Base-by-base conservation (phyloP, 2,888 invertebrate species). In the Gastrophysa polygoni region DNA sequence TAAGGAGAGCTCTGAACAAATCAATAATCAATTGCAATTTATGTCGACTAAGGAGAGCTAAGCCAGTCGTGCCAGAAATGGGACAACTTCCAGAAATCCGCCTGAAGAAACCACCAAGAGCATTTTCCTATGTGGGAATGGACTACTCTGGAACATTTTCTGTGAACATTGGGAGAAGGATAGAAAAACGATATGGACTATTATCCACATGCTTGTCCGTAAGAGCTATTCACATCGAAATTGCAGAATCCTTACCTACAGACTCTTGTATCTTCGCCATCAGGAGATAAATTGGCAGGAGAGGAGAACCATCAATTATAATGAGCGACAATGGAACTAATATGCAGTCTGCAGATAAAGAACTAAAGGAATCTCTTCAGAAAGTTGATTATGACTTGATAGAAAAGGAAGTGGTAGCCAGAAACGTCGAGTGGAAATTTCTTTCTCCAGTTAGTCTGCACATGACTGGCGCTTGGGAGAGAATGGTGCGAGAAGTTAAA, bases 281-380 rank as follows among this genome's bases (percentile, higher is more conserved):
- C 5, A 52, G 44, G 17, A 38, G 52, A 59, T 44, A 44, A 11
- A 44, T 59, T n/a, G 10, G 24, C 14, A 52, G 52, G 28, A 54
- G 20, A 34, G 51, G 59, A 28, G 20, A 51, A 24, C 51, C 24
- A 14, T 4, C 18, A 51, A 0, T 14, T 3, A 52, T 59, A n/a
- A 34, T 29, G 51, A 52, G 59, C 52, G 51, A 58, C 29, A 58
- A 58, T 28, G 52, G 29, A 10, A 16, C 44, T 4, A 52, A 59
- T 24, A 6, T 52, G 10, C 10, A 18, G n/a, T 24, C 29, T 20
- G 44, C 46, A 16, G 32, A 52, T 18, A 20, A 29, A 43, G 51
- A 59, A 28, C 43, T 59, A 6, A 50, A 16, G 11, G 34, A 52
- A 52, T 20, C 34, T 10, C 2, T 54, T 3, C 17, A 17, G 21